Conservation (phyloP, 1,140 invertebrate species). For the fruit fly (Drosophila melanogaster) region DNA sequence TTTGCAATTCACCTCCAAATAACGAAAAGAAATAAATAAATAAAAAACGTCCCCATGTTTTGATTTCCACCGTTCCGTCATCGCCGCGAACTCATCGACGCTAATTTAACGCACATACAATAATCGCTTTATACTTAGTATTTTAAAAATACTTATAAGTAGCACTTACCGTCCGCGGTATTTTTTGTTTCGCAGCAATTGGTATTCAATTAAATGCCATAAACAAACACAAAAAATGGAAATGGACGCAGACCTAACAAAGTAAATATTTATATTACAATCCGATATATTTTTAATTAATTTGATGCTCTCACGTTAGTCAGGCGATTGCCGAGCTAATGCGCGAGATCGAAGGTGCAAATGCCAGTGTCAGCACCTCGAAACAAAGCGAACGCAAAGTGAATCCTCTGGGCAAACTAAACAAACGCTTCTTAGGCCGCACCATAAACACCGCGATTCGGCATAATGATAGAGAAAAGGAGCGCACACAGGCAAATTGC, state of each 20-base stretch:
- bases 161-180: neutral
- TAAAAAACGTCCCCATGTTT: too few relatives aligned
- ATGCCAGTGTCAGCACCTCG: neutral
- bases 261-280: slow-evolving; percentile 18
- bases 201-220: neutral
- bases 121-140: too few relatives aligned
- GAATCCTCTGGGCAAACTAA: slow-evolving; percentile 72
- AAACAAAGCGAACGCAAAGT: slow-evolving; percentile 64
- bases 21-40: too few relatives aligned
- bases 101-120: too few relatives aligned
- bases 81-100: too few relatives aligned
- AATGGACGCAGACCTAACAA: slow-evolving; percentile 21
- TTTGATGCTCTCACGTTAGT: slow-evolving; percentile 10
- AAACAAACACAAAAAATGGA: neutral
- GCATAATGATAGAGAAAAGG: slow-evolving; percentile 53
- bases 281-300: neutral
- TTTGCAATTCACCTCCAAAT: too few relatives aligned
- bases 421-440: slow-evolving; percentile 67
- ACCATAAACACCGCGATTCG: slow-evolving; percentile 54
- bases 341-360: slow-evolving; percentile 36
- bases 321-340: slow-evolving; percentile 63
- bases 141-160: neutral
- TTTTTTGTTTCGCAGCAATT: neutral
- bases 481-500: slow-evolving; percentile 37
- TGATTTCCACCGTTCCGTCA: too few relatives aligned